These are phyloP conservation scores for Venustaconcha ellipsiformis DNA, from an alignment of 1,140 invertebrate genomes.

Conservation along the genomic window DNA sequence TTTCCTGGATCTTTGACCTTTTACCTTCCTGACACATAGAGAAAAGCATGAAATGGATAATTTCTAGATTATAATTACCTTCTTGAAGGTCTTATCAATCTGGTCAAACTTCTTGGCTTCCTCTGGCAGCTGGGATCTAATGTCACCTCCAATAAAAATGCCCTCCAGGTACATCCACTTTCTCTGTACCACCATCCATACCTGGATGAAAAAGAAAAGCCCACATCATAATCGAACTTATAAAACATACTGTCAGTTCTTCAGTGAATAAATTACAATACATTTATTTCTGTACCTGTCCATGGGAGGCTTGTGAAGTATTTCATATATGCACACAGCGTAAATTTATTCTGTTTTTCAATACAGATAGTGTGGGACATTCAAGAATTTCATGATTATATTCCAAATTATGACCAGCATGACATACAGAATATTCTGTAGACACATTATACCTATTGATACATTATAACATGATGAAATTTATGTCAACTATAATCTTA, in stretches of 20 bases:
- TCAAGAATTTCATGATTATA: no score
- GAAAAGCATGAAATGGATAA: not conserved
- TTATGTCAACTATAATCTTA: no score
- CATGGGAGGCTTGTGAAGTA: no score
- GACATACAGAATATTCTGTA: not conserved
- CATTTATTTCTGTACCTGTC: no score
- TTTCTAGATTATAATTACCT: slow-evolving; percentile 68
- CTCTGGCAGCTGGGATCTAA: slow-evolving; percentile 84
- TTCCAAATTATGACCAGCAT: not conserved
- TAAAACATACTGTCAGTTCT: no score
- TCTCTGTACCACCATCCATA: slow-evolving; percentile 85
- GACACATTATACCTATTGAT: not conserved
- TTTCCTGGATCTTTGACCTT: no score
- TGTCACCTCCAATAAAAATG: slow-evolving; percentile 90
- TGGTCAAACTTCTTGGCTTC: slow-evolving; percentile 91
- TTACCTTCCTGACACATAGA: not conserved
- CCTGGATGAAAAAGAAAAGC: slow-evolving; percentile 52
- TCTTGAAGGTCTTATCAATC: slow-evolving; percentile 83
- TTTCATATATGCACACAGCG: no score
- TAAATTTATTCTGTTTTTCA: no score
- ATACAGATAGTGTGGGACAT: no score
- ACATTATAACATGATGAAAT: not conserved
- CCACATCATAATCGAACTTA: no score
- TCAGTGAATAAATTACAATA: no score
- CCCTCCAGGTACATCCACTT: slow-evolving; percentile 94